Base-by-base conservation (phyloP, 2,888 invertebrate species). In the Camptogramma bilineatum region DNA sequence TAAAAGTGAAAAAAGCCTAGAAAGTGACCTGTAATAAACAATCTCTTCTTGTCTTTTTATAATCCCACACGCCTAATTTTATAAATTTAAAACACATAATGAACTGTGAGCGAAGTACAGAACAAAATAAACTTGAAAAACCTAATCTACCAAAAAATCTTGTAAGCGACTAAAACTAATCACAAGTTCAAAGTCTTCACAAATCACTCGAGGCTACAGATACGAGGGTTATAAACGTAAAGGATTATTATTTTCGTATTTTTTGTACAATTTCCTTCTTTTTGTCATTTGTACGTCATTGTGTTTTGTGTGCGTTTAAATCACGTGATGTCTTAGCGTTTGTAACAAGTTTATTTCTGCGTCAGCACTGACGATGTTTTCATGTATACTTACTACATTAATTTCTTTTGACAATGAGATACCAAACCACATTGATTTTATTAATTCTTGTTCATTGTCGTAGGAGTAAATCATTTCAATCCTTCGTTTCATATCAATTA, bases 281-380 rank as follows among this genome's bases (percentile, higher is more conserved):
- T 55, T 47, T 47, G 13, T 18, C n/a, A n/a, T 13, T 1, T 28
- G 8, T 8, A 19, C 55, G 55, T 34, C 47, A 47, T 47, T n/a
- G 17, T 44, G 31, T 24, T 28, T 47, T 31, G 46, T 55, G 13
- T 28, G 13, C 17, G 44, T 55, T 42, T 13, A n/a, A 31, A 17
- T 44, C 44, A 28, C 31, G 13, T 47, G 18, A 34, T 19, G 31
- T 18, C 7, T 44, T 16, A 17, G 16, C 44, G 16, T 44, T 17
- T 44, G 17, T 13, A 2, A 3, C 28, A 2, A 18, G 10, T 9
- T 31, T 10, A 39, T 13, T 13, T 13, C 13, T 39, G 34, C 13
- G 34, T 39, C 13, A 39, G 13, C 34, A 39, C 34, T 39, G 34
- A 31, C 10, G 31, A 39, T 13, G 3, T 2, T 39, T 39, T 39